Percentiles rank a stretch among this genome's conserved stretches.
Evolutionary conservation across 2,888 invertebrate genomes (phyloP).

Genomic region (Molorchus minor): DNA sequence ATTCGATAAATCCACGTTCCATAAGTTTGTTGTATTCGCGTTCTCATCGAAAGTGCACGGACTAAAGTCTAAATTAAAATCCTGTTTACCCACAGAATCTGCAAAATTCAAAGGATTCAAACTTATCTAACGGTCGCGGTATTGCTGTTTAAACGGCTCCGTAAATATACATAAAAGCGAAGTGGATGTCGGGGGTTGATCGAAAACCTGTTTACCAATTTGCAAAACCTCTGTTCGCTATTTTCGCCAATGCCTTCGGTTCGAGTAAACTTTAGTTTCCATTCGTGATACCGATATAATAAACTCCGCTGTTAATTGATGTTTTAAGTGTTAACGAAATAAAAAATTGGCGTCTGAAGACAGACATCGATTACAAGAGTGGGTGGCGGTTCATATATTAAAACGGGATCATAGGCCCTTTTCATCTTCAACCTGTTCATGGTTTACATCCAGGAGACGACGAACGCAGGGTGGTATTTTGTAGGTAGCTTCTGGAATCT

Average conservation of each 20-base stretch:
- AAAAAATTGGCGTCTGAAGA: too few relatives aligned
- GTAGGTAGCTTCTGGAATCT: too few relatives aligned
- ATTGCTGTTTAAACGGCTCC: conserved; percentile 31
- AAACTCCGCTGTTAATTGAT: conserved; percentile 37
- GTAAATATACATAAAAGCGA: conserved; percentile 35
- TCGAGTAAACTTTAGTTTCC: conserved; percentile 19
- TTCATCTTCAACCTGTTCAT: too few relatives aligned
- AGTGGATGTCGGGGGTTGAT: conserved; percentile 34
- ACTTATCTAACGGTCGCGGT: conserved; percentile 33
- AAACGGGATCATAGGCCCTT: too few relatives aligned
- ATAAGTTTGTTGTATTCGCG: conserved; percentile 42
- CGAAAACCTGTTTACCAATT: conserved; percentile 45
- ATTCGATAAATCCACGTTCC: conserved; percentile 32
- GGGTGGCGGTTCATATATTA: not conserved
- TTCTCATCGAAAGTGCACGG: conserved; percentile 30
- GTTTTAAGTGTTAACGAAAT: conserved; percentile 35
- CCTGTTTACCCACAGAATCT: conserved; percentile 41
- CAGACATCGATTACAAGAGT: not conserved
- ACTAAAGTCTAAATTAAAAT: conserved; percentile 43
- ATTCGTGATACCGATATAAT: conserved; percentile 26
- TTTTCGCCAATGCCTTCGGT: conserved; percentile 33
- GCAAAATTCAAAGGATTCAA: conserved; percentile 42
- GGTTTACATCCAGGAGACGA: too few relatives aligned
- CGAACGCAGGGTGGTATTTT: too few relatives aligned
- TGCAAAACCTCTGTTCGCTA: conserved; percentile 33